Base-by-base conservation (phyloP, 92 coral and sea anemone species). In the Heliopora coerulea region DNA sequence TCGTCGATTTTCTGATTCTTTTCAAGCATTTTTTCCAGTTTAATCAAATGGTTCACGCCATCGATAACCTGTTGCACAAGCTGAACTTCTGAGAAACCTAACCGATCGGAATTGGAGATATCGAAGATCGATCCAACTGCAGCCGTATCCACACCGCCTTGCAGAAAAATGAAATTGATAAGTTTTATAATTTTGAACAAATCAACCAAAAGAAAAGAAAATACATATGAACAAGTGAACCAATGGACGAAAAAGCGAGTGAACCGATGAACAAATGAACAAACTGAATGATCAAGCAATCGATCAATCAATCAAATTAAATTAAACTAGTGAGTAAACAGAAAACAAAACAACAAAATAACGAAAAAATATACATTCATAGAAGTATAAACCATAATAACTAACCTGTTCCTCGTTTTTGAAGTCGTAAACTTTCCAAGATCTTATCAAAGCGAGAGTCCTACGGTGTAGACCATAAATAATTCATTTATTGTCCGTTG, bases 131-230 rank as follows among this genome's bases (percentile, higher is more conserved):
- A 86, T 3, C 99, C 99, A 2, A 95, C 96, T 9, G 99, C 99
- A 19, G 99, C 96, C n/a, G 99, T 95, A 84, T 95, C 96, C 25
- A 95, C 99, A 31, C 99, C 99, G 11, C 99, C 93, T 88, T 68
- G 23, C 44, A 76, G 48, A 20, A 20, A 0, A 18, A 30, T 12
- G 24, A 0, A 13, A n/a, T 37, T 37, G 42, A 11, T 46, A 15
- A 46, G 15, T 8, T 46, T 46, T 46, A 46, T 31, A 7, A 30
- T 15, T n/a, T 5, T 27, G 8, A 30, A 68, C 4, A 70, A 72
- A 0, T 5, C 3, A 42, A 67, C 17, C 20, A 9, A 32, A 27
- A 24, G 19, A 50, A 70, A 1, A 28, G 42, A 50, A 14, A 25
- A 46, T 13, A 18, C 26, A 25, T 28, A 25, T 64, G 9, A 24